Percentiles rank a stretch among this genome's conserved stretches.
phyloP scores from a whole-genome alignment of 2,888 invertebrate species.

The Zhengitettix transpicula region DNA sequence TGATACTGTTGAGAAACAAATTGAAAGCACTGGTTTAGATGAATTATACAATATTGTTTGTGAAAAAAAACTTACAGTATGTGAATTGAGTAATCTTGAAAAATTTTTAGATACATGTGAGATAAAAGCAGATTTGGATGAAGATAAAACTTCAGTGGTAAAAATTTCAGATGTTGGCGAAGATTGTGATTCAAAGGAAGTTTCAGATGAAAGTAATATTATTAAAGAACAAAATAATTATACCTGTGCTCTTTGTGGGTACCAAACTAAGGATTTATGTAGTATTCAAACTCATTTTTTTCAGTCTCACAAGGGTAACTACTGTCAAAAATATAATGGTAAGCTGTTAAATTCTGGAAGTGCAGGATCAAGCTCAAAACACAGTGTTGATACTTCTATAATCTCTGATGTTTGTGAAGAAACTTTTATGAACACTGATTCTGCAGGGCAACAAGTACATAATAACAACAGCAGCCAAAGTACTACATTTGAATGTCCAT shows the following conservation, averaged over 20 bases:
- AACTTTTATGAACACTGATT: neutral
- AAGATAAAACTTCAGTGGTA: neutral
- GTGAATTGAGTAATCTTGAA: neutral
- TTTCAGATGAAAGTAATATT: too few relatives aligned
- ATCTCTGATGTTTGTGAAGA: neutral
- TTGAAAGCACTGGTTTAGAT: neutral
- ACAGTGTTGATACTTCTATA: neutral
- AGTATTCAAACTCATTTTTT: too few relatives aligned
- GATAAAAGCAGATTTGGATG: neutral
- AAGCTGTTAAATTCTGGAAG: too few relatives aligned
- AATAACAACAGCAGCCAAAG: neutral
- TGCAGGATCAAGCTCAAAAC: too few relatives aligned
- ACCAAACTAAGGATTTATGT: too few relatives aligned
- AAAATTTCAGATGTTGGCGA: neutral
- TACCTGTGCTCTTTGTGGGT: too few relatives aligned
- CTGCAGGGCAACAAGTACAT: neutral
- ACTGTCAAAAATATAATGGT: too few relatives aligned
- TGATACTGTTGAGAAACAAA: neutral
- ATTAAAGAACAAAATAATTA: too few relatives aligned
- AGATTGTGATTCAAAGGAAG: neutral
- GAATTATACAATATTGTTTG: neutral
- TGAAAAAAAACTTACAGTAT: neutral
- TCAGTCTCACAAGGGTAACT: too few relatives aligned
- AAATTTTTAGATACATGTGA: neutral
- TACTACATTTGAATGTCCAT: constrained; percentile 5